Base-by-base conservation (phyloP, 2,113 vertebrate genomes). In the Hippocampus barbouri region DNA sequence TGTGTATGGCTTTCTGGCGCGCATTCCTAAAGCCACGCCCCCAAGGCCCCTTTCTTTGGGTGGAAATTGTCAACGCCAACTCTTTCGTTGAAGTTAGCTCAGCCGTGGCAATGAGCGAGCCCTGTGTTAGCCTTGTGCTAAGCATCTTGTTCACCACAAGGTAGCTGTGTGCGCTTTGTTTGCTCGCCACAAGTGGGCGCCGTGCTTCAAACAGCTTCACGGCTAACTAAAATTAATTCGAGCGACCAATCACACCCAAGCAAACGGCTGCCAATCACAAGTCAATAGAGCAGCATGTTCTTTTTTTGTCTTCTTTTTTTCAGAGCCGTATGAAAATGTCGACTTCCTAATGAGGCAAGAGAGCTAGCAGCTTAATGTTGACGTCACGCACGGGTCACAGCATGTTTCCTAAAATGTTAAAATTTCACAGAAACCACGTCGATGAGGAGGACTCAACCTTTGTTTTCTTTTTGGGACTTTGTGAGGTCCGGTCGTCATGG, bases 1-100 rank as follows among this genome's bases (percentile, higher is more conserved):
- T 38, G 34, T 85, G 78, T 89, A 85, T 86, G 87, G 85, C 85
- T 87, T 86, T 84, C 69, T 80, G 75, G 81, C 78, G 68, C 66
- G 79, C 68, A 45, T 85, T 81, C 73, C 51, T 72, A 57, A 81
- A 74, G 79, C 78, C 78, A 76, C 70, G 34, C 74, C 83, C 76
- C 69, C 14, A 18, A 34, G 27, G 59, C 27, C 59, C 27, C 27
- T 61, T 61, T 61, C 59, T 34, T 20, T 61, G 18, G 59, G 59
- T 8, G 27, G 27, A 34, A 34, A 61, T 18, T 16, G 6, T 34
- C 7, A 30, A 7, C 5, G 4, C 25, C 16, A 27, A 30, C 27
- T 18, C 25, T 60, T 34, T 61, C 7, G 23, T 7, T 21, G 14
- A 54, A 38, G 41, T 43, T 51, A 68, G 38, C 56, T 14, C 6